Evolutionary conservation across 2,888 invertebrate species (phyloP), one percentile per base, ranked within the genome.

Genomic region (Mamestra brassicae): DNA sequence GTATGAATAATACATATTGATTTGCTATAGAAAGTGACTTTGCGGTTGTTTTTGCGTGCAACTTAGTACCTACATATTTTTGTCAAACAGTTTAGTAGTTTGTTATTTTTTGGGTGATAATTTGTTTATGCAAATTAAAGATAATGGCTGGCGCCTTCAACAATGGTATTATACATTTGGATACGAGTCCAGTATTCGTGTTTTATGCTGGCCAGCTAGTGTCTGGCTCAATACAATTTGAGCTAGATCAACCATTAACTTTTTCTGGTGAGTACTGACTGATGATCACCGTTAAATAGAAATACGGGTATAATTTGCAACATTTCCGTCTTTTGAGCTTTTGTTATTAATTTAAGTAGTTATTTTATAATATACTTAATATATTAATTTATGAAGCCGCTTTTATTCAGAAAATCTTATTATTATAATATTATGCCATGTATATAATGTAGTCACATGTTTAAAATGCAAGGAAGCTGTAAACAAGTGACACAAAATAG

Each of bases 131-230:
- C n/a, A 69, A 72, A 67, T 54, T 42, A 8, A 52, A 60, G n/a
- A 79, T 71, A 80, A 88, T 80, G 80, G 87, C 88, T 67, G 76
- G 79, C 6, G 91, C 89, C 10, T 91, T 90, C 82, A 83, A 73
- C 52, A 90, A 89, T 73, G 93, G 91, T 50, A 66, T 54, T 17
- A 92, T 94, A 80, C 87, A 81, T 54, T 82, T 95, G 26, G 90
- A 94, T 57, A 89, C 91, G 11, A 88, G 80, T 11, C 85, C 88
- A 57, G 78, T 81, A 4, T 78, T 78, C 38, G 87, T 92, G 3
- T 95, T 91, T 86, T 95, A 94, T 84, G 86, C 95, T 45, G 95
- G 95, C 1, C 94, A 94, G 86, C 76, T 88, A 3, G 64, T 95
- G 36, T 81, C 87, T 3, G 95, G 95, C 15, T 90, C 84, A 65